phyloP scores from a whole-genome alignment of 2,797 vertebrate species.

The Acanthurus lineatus region DNA sequence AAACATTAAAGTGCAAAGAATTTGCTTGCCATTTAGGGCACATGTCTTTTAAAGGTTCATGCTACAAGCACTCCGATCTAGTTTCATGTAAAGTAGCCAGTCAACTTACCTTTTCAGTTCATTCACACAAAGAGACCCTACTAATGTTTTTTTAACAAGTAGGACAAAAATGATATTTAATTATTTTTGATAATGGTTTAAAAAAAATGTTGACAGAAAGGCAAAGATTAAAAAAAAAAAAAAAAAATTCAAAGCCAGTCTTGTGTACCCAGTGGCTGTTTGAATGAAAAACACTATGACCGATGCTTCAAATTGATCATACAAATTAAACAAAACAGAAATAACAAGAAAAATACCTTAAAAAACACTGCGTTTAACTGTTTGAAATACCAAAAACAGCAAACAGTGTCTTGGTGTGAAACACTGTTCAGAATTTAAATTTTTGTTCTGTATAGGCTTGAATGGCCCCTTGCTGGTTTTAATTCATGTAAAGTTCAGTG shows the following conservation, averaged over 20 bases:
- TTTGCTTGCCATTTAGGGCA: conserved; percentile 77
- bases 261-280: conserved; percentile 88
- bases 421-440: conserved; percentile 63
- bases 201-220: conserved; percentile 82
- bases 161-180: conserved; percentile 66
- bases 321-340: conserved; percentile 70
- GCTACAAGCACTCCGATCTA: conserved; percentile 80
- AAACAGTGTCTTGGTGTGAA: conserved; percentile 64
- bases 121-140: conserved; percentile 66
- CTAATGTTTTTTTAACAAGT: conserved; percentile 31
- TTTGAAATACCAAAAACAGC: conserved; percentile 59
- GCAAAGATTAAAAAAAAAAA: conserved; percentile 79
- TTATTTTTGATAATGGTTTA: conserved; percentile 69
- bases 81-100: conserved; percentile 63
- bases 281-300: conserved; percentile 80
- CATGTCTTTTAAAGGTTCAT: conserved; percentile 84
- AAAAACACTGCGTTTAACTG: conserved; percentile 56
- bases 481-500: conserved; percentile 75
- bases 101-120: conserved; percentile 59
- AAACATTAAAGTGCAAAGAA: conserved; percentile 88
- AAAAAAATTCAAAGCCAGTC: conserved; percentile 68
- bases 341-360: conserved; percentile 46
- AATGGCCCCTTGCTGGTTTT: conserved; percentile 86
- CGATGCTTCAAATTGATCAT: conserved; percentile 65
- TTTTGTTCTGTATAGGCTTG: conserved; percentile 75